These are phyloP conservation scores for Elephas maximus DNA, from an alignment of 2,113 vertebrate species.

Conservation along the genomic window DNA sequence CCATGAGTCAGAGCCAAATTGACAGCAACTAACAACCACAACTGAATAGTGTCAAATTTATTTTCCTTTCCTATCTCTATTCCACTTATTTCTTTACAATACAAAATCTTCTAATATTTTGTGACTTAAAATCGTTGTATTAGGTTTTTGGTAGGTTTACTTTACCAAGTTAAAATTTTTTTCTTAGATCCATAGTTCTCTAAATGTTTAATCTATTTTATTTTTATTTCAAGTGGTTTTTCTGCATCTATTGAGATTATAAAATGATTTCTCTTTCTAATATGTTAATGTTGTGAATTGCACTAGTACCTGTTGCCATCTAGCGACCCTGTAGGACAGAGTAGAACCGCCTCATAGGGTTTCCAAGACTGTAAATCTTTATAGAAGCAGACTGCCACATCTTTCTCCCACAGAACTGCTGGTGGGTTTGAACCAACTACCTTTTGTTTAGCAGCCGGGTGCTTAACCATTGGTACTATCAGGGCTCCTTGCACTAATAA, in stretches of 20 bases:
- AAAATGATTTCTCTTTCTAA: slow-evolving; percentile 24
- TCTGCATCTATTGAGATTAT: background rate
- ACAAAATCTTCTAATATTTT: slow-evolving; percentile 31
- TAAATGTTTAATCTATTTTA: slow-evolving; percentile 39
- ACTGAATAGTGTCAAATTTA: background rate
- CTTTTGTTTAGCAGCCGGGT: too few relatives aligned
- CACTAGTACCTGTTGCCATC: background rate
- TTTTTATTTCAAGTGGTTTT: background rate
- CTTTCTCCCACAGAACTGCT: too few relatives aligned
- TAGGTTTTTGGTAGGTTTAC: background rate
- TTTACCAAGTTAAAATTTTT: background rate
- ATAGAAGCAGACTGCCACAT: too few relatives aligned
- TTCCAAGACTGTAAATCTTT: too few relatives aligned
- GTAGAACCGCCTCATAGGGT: too few relatives aligned
- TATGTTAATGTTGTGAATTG: background rate
- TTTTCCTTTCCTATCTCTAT: background rate
- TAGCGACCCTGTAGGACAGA: too few relatives aligned
- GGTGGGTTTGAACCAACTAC: too few relatives aligned
- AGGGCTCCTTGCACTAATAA: background rate
- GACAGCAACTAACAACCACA: background rate
- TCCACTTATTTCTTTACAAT: background rate
- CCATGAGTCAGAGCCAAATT: background rate
- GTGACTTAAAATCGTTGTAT: background rate
- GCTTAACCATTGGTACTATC: too few relatives aligned
- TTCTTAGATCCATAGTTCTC: background rate